Evolutionary conservation across 1,140 invertebrate species (phyloP).

Genomic region (Heliconius himera): DNA sequence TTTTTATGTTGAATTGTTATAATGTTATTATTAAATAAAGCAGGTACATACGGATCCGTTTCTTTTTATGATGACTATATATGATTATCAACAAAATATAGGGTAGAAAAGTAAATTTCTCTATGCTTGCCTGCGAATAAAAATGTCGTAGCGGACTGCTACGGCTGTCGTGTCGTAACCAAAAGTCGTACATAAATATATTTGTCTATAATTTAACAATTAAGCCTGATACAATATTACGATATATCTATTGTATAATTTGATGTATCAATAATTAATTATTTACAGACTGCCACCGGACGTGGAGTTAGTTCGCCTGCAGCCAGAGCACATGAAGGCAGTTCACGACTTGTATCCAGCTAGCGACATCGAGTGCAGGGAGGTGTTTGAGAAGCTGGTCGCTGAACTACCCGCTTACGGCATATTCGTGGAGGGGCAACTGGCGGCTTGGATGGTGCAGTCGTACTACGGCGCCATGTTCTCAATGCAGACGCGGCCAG

Average conservation of each 20-base stretch:
- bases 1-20: too few relatives aligned
- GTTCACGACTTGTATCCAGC: conserved; percentile 93
- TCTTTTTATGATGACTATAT: too few relatives aligned
- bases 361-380: conserved; percentile 91
- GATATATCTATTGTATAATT: background rate
- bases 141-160: too few relatives aligned
- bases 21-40: too few relatives aligned
- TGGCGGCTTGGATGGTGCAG: conserved; percentile 93
- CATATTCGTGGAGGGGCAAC: conserved; percentile 86
- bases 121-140: too few relatives aligned
- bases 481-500: conserved; percentile 93
- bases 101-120: too few relatives aligned
- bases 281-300: conserved; percentile 82
- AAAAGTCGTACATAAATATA: too few relatives aligned
- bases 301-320: conserved; percentile 87
- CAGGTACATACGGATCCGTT: too few relatives aligned
- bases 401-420: conserved; percentile 88
- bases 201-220: too few relatives aligned
- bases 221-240: too few relatives aligned
- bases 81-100: too few relatives aligned
- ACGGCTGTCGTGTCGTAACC: too few relatives aligned
- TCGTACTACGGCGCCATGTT: conserved; percentile 95
- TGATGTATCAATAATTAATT: background rate
- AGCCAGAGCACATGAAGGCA: conserved; percentile 88
- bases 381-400: conserved; percentile 90